Evolutionary conservation across 2,113 vertebrate species (phyloP).

Genomic region (Porphyrio hochstetteri): DNA sequence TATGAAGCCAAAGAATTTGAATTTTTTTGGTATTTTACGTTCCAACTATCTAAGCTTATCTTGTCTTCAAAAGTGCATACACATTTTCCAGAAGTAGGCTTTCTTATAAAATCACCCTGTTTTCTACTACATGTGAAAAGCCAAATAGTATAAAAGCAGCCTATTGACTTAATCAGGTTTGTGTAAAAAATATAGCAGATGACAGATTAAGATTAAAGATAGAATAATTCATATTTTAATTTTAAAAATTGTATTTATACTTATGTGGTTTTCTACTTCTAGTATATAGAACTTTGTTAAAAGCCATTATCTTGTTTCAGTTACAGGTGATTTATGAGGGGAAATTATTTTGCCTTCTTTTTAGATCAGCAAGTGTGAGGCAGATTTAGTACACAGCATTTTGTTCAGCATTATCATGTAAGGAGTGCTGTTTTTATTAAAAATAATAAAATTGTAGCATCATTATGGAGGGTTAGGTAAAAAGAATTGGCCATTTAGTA

Average conservation of each 20-base stretch:
- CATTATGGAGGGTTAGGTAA: neutral
- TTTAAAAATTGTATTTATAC: neutral
- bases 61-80: neutral
- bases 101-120: neutral
- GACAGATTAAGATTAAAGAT: neutral
- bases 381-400: neutral
- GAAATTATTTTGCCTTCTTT: neutral
- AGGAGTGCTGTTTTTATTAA: neutral
- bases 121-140: neutral
- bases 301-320: neutral
- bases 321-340: neutral
- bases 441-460: neutral
- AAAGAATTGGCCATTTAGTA: neutral
- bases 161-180: neutral
- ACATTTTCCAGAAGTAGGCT: neutral
- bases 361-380: neutral
- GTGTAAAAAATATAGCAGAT: neutral
- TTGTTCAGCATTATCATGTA: neutral
- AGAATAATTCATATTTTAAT: neutral
- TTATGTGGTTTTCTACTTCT: neutral
- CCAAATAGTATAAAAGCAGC: neutral
- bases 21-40: neutral
- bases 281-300: neutral
- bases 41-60: neutral
- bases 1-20: neutral